These are phyloP conservation scores for Meta bourneti DNA, from an alignment of 2,888 invertebrate species.

Conservation along the genomic window DNA sequence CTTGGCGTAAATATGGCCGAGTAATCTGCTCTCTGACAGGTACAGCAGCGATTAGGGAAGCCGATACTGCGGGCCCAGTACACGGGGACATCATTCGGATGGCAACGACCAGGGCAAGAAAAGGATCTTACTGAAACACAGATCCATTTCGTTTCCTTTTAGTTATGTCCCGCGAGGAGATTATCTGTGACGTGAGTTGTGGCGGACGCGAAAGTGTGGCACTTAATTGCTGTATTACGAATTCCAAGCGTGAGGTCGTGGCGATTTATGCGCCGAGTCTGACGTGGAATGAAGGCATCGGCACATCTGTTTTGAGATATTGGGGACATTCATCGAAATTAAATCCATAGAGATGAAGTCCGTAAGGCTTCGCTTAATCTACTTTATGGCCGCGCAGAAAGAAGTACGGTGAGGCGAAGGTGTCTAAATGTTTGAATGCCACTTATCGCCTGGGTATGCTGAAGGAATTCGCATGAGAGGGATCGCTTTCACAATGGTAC, in stretches of 20 bases:
- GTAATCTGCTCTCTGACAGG: slow-evolving; percentile 67
- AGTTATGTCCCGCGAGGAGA: slow-evolving; percentile 33
- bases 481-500: too few relatives aligned
- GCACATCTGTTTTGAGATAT: slow-evolving; percentile 68
- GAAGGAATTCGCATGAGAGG: too few relatives aligned
- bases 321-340: slow-evolving; percentile 72
- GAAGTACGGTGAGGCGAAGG: not conserved
- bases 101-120: not conserved
- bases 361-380: slow-evolving; percentile 42
- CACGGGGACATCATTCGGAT: slow-evolving; percentile 26
- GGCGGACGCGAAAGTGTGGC: slow-evolving; percentile 5
- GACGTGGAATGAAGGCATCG: slow-evolving; percentile 53
- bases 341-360: slow-evolving; percentile 56
- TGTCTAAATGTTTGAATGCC: not conserved
- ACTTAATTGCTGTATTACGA: slow-evolving; percentile 72
- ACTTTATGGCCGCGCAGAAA: slow-evolving; percentile 30
- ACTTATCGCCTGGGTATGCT: not conserved
- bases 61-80: slow-evolving; percentile 2
- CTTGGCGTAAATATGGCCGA: slow-evolving; percentile 67
- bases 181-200: slow-evolving; percentile 23
- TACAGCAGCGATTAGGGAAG: slow-evolving; percentile 37
- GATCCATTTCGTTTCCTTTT: not conserved
- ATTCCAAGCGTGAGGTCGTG: slow-evolving; percentile 64
- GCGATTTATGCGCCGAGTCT: slow-evolving; percentile 41
- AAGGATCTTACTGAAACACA: not conserved